Evolutionary conservation across 2,113 vertebrate genomes (phyloP), one percentile per base, ranked within the genome.

Genomic region (Pedionomus torquatus): DNA sequence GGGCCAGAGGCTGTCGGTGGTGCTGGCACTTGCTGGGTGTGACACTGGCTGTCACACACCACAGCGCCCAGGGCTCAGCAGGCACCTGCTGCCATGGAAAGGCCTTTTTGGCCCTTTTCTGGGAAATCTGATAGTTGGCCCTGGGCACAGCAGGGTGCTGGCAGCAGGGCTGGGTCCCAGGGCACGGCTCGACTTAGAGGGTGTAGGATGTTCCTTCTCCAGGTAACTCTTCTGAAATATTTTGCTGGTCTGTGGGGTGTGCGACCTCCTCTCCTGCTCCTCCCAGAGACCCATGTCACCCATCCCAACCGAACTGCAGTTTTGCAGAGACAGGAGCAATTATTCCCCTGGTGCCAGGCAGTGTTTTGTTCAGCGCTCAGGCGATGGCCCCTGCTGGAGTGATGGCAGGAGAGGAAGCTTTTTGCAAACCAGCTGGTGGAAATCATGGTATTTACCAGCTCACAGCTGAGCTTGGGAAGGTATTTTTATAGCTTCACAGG

Each of bases 401-500:
- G 13, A 26, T 79, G 80, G 39, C 83, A 86, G 91, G 68, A 90
- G 90, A 83, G 57, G 54, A 28, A 61, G 65, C 55, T 87, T 94
- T 92, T 92, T 82, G 74, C n/a, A 72, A 76, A 82, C 8, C 77
- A 89, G 89, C 83, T 83, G 90, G 61, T 94, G 61, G 80, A 77
- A 94, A 68, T 70, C 7, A 17, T 65, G 61, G 24, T 90, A 87
- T 95, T 96, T 96, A 65, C 69, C 66, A 87, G 93, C 78, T 88
- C 89, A 35, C 58, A 95, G 78, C 55, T 68, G 87, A 93, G 75
- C 46, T 49, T 49, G 33, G 72, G 80, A 87, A 96, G 90, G 74
- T 94, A 89, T 95, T 97, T 96, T 96, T 96, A 79, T 90, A 94
- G 71, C 71, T 90, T 95, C 54, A 48, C 37, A 26, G 10, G 21